These are phyloP conservation scores for Drosophila fulvimacula DNA, from an alignment of 2,888 invertebrate genomes.

Conservation along the genomic window DNA sequence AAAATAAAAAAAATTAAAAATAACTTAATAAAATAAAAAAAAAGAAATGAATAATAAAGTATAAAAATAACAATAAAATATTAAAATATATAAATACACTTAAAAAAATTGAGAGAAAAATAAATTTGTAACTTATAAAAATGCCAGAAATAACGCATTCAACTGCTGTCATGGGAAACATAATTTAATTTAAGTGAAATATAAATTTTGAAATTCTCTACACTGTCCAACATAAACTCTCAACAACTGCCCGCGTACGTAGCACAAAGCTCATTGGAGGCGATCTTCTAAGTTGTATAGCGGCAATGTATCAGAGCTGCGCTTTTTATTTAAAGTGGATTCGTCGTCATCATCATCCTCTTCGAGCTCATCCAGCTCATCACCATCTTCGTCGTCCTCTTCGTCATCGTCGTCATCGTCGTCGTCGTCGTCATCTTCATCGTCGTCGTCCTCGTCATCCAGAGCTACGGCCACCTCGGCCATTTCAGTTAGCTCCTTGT, in stretches of 20 bases:
- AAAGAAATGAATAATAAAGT: too few relatives aligned
- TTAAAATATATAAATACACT: too few relatives aligned
- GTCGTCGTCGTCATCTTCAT: constrained; percentile 17
- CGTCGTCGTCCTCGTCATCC: constrained; percentile 23
- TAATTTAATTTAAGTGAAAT: constrained; percentile 21
- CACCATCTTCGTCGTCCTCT: constrained; percentile 8
- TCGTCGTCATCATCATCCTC: background rate
- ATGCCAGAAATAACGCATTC: too few relatives aligned
- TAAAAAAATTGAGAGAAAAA: too few relatives aligned
- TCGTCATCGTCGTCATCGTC: constrained; percentile 18
- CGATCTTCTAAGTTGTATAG: constrained; percentile 21
- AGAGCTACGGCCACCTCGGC: constrained; percentile 14
- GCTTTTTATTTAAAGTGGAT: background rate
- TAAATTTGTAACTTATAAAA: too few relatives aligned
- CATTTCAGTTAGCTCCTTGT: constrained; percentile 49
- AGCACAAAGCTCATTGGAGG: background rate
- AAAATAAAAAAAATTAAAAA: background rate
- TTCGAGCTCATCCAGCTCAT: background rate
- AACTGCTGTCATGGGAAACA: background rate
- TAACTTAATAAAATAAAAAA: too few relatives aligned
- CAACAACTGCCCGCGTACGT: background rate
- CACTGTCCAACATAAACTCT: constrained; percentile 5
- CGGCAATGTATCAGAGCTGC: background rate
- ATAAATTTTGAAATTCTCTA: constrained; percentile 16
- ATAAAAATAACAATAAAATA: too few relatives aligned